Evolutionary conservation across 2,113 vertebrate species (phyloP).

Genomic region (Aleadryas rufinucha): DNA sequence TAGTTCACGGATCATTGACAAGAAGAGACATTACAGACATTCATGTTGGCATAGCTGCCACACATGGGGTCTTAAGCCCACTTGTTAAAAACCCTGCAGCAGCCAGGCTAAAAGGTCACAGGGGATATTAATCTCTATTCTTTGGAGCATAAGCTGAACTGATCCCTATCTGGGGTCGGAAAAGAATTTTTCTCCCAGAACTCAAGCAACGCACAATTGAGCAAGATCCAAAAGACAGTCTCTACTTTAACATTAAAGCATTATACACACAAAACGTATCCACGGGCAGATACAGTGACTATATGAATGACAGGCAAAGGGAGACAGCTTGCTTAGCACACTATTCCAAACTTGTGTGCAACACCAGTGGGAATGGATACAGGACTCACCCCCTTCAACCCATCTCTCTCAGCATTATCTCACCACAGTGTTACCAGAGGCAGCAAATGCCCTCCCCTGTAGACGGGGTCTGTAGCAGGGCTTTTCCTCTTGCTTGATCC

Average conservation of each 20-base stretch:
- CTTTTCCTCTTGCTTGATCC: background rate
- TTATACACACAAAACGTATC: background rate
- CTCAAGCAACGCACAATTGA: background rate
- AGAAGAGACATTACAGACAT: slow-evolving; percentile 19
- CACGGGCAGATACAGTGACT: background rate
- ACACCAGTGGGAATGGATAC: background rate
- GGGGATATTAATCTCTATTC: slow-evolving; percentile 48
- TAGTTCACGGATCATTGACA: slow-evolving; percentile 24
- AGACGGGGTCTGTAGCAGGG: background rate
- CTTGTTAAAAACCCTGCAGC: slow-evolving; percentile 48
- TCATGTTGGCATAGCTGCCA: background rate
- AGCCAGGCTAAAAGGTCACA: slow-evolving; percentile 28
- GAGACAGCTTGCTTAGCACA: background rate
- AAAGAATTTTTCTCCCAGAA: slow-evolving; percentile 24
- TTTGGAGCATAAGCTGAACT: slow-evolving; percentile 20
- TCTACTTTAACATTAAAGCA: background rate
- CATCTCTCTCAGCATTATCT: background rate
- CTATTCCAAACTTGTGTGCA: background rate
- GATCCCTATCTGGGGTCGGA: slow-evolving; percentile 22
- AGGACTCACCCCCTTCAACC: background rate
- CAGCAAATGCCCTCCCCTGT: background rate
- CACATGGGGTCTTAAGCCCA: slow-evolving; percentile 6
- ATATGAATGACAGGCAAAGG: background rate
- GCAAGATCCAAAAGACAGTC: background rate
- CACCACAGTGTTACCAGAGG: background rate